A percentile compares a stretch with the other conserved stretches of the same genome.
Evolutionary conservation across 2,797 vertebrate genomes (phyloP).

Genomic region (Tragopan temminckii): DNA sequence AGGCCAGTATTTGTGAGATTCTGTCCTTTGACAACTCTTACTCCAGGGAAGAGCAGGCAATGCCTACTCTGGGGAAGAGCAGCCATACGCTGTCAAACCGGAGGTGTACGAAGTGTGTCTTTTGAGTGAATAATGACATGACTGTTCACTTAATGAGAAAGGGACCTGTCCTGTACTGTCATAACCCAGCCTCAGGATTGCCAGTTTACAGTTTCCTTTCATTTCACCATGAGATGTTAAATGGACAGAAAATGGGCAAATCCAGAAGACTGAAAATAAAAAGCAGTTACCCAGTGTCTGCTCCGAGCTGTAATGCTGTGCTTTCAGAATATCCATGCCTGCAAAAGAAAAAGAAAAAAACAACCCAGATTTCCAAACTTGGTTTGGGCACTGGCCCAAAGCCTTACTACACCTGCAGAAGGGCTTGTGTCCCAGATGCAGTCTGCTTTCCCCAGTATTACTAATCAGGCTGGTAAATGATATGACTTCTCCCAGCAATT

Average conservation of each 20-base stretch:
- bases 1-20: background rate
- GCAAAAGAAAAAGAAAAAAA: background rate
- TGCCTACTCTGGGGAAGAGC: background rate
- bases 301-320: background rate
- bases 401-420: background rate
- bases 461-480: background rate
- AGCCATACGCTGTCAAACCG: background rate
- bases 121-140: background rate
- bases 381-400: slow-evolving; percentile 18
- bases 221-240: background rate
- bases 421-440: background rate
- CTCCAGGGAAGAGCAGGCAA: background rate
- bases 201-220: background rate
- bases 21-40: background rate
- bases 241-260: background rate
- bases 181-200: background rate
- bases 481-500: background rate
- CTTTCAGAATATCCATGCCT: background rate
- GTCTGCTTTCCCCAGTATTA: background rate
- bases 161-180: background rate
- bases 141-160: background rate
- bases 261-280: background rate
- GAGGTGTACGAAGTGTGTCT: background rate
- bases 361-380: background rate
- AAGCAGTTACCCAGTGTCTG: background rate